Percentiles rank a stretch among this genome's conserved stretches.
Conservation (phyloP, 2,888 invertebrate genomes). For the Brenthis hecate region DNA sequence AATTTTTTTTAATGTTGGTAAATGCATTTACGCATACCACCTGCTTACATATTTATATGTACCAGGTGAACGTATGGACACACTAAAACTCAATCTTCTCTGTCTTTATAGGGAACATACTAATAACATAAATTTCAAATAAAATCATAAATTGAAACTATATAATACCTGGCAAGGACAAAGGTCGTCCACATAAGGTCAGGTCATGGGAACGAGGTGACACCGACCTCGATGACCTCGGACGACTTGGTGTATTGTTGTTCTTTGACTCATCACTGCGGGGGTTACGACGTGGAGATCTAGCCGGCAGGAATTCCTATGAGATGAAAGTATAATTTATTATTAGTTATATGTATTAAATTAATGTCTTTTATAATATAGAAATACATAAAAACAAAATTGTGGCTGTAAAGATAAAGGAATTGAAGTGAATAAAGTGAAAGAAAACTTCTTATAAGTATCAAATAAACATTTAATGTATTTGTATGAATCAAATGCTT, state of each 20-base stretch:
- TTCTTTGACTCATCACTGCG: constrained; percentile 54
- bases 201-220: constrained; percentile 72
- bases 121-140: neutral
- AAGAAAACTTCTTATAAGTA: too few relatives aligned
- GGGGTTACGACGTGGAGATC: constrained; percentile 61
- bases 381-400: too few relatives aligned
- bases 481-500: too few relatives aligned
- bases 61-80: too few relatives aligned
- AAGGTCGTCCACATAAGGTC: constrained; percentile 61
- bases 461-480: too few relatives aligned
- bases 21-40: too few relatives aligned
- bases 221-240: constrained; percentile 68
- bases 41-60: too few relatives aligned
- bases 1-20: too few relatives aligned
- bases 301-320: constrained; percentile 54
- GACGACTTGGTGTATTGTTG: constrained; percentile 52
- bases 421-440: too few relatives aligned
- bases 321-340: constrained; percentile 18
- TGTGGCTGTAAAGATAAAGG: too few relatives aligned
- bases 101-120: neutral
- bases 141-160: neutral
- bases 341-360: constrained; percentile 18
- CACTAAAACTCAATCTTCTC: neutral
- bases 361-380: neutral
- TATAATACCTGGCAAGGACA: constrained; percentile 65